A percentile compares a stretch with the other conserved stretches of the same genome.
Conservation (phyloP, 2,888 invertebrate species). For the Onthophagus sagittarius region DNA sequence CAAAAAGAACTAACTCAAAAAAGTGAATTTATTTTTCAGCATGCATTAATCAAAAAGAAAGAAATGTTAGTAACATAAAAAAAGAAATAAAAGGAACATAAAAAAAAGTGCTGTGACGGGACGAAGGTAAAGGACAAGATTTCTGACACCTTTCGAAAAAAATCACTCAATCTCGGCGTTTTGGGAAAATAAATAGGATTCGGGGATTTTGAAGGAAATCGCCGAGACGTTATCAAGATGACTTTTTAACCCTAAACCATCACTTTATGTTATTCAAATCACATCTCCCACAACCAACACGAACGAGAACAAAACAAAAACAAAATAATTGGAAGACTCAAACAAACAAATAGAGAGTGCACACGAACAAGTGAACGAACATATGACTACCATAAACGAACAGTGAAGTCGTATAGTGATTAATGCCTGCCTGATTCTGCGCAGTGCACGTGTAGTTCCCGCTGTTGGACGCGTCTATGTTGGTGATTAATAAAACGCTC, state of each 20-base stretch:
- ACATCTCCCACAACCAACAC: not conserved
- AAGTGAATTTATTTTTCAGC: constrained; percentile 30
- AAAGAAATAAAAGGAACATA: constrained; percentile 34
- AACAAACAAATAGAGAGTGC: constrained; percentile 14
- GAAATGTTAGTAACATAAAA: constrained; percentile 28
- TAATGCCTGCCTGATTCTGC: constrained; percentile 45
- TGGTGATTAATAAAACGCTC: constrained; percentile 47
- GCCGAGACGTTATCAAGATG: not conserved
- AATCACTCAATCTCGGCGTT: constrained; percentile 15
- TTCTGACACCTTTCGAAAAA: constrained; percentile 38
- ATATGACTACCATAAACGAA: constrained; percentile 43
- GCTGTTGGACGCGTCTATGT: constrained; percentile 42
- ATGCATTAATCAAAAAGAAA: constrained; percentile 32
- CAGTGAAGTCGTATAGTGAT: constrained; percentile 42
- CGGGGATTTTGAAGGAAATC: not conserved
- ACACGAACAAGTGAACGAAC: constrained; percentile 29
- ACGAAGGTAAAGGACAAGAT: constrained; percentile 39
- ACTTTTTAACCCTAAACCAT: not conserved
- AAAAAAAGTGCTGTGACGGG: constrained; percentile 38
- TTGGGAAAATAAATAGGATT: not conserved
- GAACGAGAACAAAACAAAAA: constrained; percentile 10
- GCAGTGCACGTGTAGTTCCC: constrained; percentile 49
- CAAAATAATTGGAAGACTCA: constrained; percentile 3
- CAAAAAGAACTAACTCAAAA: constrained; percentile 30
- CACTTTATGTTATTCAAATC: not conserved